Base-by-base conservation (phyloP, 2,113 vertebrate genomes). In the Catagonus wagneri region DNA sequence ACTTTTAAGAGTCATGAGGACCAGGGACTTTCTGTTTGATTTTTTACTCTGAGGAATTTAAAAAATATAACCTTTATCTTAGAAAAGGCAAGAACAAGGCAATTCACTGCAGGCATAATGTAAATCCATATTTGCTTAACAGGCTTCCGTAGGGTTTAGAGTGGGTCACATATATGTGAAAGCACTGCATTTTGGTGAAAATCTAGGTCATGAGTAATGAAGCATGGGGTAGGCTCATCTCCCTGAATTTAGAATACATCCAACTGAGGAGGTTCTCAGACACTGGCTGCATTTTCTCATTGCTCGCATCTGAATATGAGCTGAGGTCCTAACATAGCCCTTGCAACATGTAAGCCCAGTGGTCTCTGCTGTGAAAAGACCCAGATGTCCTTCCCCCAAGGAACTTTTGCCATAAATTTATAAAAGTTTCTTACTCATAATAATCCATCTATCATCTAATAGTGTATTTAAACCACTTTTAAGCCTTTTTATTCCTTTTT, bases 1-100 rank as follows among this genome's bases (percentile, higher is more conserved):
- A 58, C 39, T 95, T 87, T 93, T 69, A 93, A 81, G 39, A 68
- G 66, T 80, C 50, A 72, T 61, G 80, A 88, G 36, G 27, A 56
- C 93, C 79, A 8, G 34, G 8, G 34, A 0, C 1, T 4, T 74
- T 65, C 50, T 78, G 4, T 54, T 81, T 72, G 11, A n/a, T 63
- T 94, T 75, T 44, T 71, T 25, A 79, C 25, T 68, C 20, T 25
- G 63, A 34, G 8, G 19, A 88, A 85, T 44, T 96, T 20, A 4
- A 34, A 74, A 56, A 58, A 61, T 20, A 56, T n/a, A 86, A 76
- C 4, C 10, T 89, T 90, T 91, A 34, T 34, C 25, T 88, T 74
- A 65, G 17, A 61, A 27, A 65, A 90, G 71, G 14, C 61, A 8
- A 71, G 9, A 7, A 12, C n/a, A 66, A 60, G 66, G n/a, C 44